These are phyloP conservation scores for Tipula unca DNA, from an alignment of 2,888 invertebrate species.

Conservation along the genomic window DNA sequence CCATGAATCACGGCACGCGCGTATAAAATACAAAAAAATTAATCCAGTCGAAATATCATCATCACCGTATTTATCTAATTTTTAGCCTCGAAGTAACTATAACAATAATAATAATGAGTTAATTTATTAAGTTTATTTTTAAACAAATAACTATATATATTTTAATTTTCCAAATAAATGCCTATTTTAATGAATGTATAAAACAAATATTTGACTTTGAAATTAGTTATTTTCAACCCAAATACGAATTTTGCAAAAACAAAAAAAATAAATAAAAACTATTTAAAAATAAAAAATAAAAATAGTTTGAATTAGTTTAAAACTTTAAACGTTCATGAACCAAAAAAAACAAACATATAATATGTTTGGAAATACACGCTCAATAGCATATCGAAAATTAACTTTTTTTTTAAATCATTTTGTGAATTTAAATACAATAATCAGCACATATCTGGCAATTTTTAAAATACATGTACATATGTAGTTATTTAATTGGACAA, in stretches of 20 bases:
- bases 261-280: too few relatives aligned
- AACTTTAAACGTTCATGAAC: not conserved
- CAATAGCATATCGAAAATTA: too few relatives aligned
- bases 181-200: not conserved
- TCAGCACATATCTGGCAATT: not conserved
- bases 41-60: not conserved
- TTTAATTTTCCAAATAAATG: not conserved
- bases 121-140: not conserved
- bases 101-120: too few relatives aligned
- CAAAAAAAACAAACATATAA: not conserved
- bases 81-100: not conserved
- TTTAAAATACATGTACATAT: not conserved
- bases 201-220: not conserved
- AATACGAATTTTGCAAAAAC: not conserved
- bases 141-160: too few relatives aligned
- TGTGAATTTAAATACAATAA: not conserved
- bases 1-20: not conserved
- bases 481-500: not conserved
- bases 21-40: not conserved
- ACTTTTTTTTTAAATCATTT: not conserved
- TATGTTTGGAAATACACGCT: not conserved
- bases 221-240: not conserved
- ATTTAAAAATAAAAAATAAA: not conserved
- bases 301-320: not conserved
- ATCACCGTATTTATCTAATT: not conserved